A percentile compares a stretch with the other conserved stretches of the same genome.
Evolutionary conservation across 2,113 vertebrate species (phyloP).

Genomic region (Holacanthus passer): DNA sequence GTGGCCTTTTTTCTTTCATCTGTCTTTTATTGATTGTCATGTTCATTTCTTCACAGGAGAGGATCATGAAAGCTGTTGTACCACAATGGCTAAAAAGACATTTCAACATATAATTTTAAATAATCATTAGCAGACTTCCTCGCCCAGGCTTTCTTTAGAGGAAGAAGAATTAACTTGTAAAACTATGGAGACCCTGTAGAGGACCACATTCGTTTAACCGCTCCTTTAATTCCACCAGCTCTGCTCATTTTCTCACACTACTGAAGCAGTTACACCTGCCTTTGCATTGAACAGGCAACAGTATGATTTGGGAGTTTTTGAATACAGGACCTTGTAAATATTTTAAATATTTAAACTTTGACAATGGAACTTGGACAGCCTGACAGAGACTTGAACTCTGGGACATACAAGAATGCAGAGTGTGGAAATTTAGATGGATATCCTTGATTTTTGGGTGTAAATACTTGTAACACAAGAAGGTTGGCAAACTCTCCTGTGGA

Average conservation of each 20-base stretch:
- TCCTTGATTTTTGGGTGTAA: slow-evolving; percentile 83
- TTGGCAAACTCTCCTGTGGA: slow-evolving; percentile 78
- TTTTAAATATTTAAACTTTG: slow-evolving; percentile 94
- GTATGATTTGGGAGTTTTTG: slow-evolving; percentile 87
- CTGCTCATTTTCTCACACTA: slow-evolving; percentile 75
- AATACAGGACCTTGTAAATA: slow-evolving; percentile 93
- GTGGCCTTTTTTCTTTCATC: slow-evolving; percentile 74
- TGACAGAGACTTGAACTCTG: slow-evolving; percentile 73
- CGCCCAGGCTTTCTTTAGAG: slow-evolving; percentile 57
- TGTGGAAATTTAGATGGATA: slow-evolving; percentile 71
- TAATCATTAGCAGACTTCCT: slow-evolving; percentile 75
- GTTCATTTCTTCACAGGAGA: slow-evolving; percentile 61
- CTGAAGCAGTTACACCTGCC: slow-evolving; percentile 72
- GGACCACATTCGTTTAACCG: slow-evolving; percentile 73
- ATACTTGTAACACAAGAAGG: slow-evolving; percentile 84
- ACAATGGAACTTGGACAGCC: slow-evolving; percentile 69
- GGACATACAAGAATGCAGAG: slow-evolving; percentile 62
- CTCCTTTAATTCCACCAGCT: slow-evolving; percentile 77
- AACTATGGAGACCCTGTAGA: slow-evolving; percentile 60
- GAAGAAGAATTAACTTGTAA: slow-evolving; percentile 63
- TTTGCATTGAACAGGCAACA: slow-evolving; percentile 67
- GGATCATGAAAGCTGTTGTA: slow-evolving; percentile 65
- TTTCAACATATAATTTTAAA: slow-evolving; percentile 79
- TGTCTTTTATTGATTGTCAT: slow-evolving; percentile 73
- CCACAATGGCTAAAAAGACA: slow-evolving; percentile 64